Conservation (phyloP, 2,888 invertebrate genomes). For the Creontiades dilutus region DNA sequence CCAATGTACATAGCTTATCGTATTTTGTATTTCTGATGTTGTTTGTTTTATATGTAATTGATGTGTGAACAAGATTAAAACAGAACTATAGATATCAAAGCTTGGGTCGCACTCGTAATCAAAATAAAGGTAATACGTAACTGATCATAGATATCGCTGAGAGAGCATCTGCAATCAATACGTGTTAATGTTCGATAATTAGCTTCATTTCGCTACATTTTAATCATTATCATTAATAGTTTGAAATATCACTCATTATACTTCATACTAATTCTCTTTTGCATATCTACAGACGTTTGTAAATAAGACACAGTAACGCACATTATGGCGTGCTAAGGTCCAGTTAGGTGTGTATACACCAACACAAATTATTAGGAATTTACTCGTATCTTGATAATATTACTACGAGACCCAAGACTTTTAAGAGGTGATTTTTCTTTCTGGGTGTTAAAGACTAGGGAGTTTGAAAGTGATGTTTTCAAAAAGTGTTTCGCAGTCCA, state of each 20-base stretch:
- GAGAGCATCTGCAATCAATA: not conserved
- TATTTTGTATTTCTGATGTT: slow-evolving; percentile 19
- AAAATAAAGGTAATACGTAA: not conserved
- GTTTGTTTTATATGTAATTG: not conserved
- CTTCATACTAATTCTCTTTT: too few species aligned
- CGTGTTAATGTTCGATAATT: not conserved
- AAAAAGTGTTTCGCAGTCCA: slow-evolving; percentile 49
- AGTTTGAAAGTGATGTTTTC: slow-evolving; percentile 48
- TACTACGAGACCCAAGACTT: slow-evolving; percentile 7
- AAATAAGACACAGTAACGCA: too few species aligned
- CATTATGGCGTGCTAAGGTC: too few species aligned
- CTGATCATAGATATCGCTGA: too few species aligned
- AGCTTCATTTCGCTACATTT: too few species aligned
- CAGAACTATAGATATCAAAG: not conserved
- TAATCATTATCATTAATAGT: too few species aligned
- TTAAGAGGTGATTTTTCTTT: not conserved
- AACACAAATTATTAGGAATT: too few species aligned
- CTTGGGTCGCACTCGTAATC: slow-evolving; percentile 1
- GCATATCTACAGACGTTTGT: too few species aligned
- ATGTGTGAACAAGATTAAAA: not conserved
- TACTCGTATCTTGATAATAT: not conserved
- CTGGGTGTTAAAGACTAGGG: not conserved
- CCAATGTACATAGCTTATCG: slow-evolving; percentile 47
- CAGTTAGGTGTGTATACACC: too few species aligned
- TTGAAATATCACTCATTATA: too few species aligned